These are phyloP conservation scores for Phortica magna DNA, from an alignment of 2,888 invertebrate genomes.

Conservation along the genomic window DNA sequence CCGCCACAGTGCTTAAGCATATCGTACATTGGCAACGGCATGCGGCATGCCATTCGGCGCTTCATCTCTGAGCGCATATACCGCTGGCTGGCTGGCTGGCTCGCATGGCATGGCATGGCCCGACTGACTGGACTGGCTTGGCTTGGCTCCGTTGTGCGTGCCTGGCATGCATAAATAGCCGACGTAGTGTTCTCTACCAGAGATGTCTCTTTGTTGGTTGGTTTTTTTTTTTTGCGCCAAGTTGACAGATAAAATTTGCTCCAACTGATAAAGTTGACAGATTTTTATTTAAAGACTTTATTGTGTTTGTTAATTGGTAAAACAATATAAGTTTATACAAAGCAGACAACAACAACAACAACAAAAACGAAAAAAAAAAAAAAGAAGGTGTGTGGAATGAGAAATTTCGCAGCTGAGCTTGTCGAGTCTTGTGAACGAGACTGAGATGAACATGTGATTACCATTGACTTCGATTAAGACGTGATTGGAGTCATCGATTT, in stretches of 20 bases:
- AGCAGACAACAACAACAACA: not conserved
- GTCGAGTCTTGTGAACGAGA: no score
- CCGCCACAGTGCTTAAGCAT: not conserved
- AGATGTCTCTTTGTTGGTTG: not conserved
- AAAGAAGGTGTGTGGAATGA: conserved; percentile 1
- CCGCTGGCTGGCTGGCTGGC: not conserved
- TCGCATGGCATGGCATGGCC: no score
- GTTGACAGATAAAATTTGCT: conserved; percentile 33
- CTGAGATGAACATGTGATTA: no score
- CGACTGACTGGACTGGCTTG: not conserved
- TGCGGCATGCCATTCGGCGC: not conserved
- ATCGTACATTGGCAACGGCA: not conserved
- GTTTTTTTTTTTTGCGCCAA: conserved; percentile 4
- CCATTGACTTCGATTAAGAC: not conserved
- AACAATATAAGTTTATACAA: conserved; percentile 18
- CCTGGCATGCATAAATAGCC: conserved; percentile 31
- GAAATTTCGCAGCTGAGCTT: not conserved
- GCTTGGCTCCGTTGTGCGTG: conserved; percentile 11
- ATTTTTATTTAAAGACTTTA: conserved; percentile 34
- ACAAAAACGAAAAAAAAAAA: not conserved
- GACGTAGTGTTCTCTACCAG: not conserved
- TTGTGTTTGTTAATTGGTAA: conserved; percentile 34
- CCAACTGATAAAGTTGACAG: conserved; percentile 34
- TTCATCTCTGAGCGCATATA: not conserved
- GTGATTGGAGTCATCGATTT: conserved; percentile 1